A percentile compares a stretch with the other conserved stretches of the same genome.
phyloP scores from a whole-genome alignment of 2,888 invertebrate genomes.

The Lymantria dispar region DNA sequence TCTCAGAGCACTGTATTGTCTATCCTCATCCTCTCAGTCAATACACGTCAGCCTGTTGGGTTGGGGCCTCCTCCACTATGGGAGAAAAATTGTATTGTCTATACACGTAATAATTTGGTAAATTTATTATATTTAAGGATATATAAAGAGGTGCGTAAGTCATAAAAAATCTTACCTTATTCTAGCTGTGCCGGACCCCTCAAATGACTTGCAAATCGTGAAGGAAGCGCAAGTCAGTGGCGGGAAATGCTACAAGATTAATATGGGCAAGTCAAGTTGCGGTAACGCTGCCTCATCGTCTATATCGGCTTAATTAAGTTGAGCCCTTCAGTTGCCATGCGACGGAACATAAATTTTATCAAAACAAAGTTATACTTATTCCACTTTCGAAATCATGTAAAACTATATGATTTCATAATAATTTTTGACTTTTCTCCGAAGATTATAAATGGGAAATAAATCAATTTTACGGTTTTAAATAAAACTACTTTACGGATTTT shows the following conservation, averaged over 20 bases:
- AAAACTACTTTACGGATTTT: too few species aligned
- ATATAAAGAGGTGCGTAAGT: neutral
- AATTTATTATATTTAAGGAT: neutral
- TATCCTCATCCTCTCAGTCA: too few species aligned
- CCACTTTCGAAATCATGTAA: neutral
- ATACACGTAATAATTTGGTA: too few species aligned
- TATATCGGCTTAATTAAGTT: conserved; percentile 45
- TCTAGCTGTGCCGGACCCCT: conserved; percentile 20
- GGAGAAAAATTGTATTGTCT: too few species aligned
- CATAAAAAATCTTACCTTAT: neutral
- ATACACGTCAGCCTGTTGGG: too few species aligned
- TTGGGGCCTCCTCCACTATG: too few species aligned
- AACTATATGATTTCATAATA: too few species aligned
- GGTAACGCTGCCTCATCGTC: conserved; percentile 44
- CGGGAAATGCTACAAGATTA: conserved; percentile 63
- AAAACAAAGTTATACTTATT: conserved; percentile 1
- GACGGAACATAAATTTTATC: conserved; percentile 10
- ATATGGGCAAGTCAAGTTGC: conserved; percentile 55
- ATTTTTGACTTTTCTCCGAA: neutral
- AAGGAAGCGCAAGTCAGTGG: conserved; percentile 57
- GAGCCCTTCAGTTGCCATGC: conserved; percentile 31
- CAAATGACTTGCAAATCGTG: conserved; percentile 54
- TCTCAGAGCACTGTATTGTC: too few species aligned
- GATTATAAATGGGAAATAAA: too few species aligned
- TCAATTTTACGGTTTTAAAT: too few species aligned